Conservation (phyloP, 2,797 vertebrate species). For the Chiroxiphia lanceolata region DNA sequence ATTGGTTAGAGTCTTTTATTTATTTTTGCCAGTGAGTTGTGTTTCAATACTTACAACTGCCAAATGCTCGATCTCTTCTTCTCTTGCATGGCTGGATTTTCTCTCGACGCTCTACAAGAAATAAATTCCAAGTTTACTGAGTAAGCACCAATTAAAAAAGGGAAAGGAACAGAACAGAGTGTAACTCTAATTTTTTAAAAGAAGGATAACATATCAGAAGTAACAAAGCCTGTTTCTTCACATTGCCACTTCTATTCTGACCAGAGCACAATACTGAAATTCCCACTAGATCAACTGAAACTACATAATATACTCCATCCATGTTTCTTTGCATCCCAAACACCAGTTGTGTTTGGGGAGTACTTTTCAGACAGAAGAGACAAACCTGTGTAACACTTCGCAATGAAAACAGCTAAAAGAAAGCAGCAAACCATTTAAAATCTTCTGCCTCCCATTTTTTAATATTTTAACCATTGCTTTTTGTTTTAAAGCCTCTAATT, state of each 20-base stretch:
- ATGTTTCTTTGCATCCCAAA: background rate
- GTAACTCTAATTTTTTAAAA: background rate
- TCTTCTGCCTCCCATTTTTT: background rate
- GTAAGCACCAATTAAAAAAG: background rate
- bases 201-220: background rate
- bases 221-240: background rate
- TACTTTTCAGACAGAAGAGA: background rate
- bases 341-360: background rate
- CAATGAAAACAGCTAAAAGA: background rate
- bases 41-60: constrained; percentile 92
- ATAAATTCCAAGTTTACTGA: constrained; percentile 29
- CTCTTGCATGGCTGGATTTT: constrained; percentile 91
- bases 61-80: constrained; percentile 98
- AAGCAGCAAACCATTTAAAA: background rate
- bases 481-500: background rate
- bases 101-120: constrained; percentile 88
- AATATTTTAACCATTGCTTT: background rate
- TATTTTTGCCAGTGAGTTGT: background rate
- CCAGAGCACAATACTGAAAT: background rate
- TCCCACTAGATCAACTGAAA: background rate
- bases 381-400: background rate
- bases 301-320: background rate
- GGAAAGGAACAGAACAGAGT: background rate
- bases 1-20: background rate
- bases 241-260: background rate